Conservation (phyloP, 92 coral and sea anemone species). For the Porites cylindrica region DNA sequence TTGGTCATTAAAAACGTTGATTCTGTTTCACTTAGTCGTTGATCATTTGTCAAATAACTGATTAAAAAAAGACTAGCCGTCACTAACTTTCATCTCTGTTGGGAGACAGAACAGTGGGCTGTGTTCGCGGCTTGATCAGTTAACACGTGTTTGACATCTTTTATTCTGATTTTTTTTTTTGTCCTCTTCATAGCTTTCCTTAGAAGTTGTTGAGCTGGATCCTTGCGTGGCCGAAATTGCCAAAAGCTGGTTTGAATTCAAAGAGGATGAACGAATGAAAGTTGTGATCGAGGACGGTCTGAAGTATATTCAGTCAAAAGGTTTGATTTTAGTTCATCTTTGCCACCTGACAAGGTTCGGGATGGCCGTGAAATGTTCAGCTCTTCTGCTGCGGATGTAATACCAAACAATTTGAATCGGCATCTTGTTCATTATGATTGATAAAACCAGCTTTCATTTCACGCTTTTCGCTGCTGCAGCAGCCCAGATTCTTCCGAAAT, state of each 20-base stretch:
- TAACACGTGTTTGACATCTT: not conserved
- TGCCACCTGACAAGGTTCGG: not conserved
- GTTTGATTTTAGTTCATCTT: constrained; percentile 35
- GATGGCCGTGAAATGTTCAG: not conserved
- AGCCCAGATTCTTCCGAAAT: no score
- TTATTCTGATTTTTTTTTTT: not conserved
- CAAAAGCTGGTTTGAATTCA: constrained; percentile 85
- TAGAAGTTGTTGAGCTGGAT: constrained; percentile 86
- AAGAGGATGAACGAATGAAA: constrained; percentile 81
- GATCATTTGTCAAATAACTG: not conserved
- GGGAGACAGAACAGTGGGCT: not conserved
- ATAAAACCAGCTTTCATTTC: no score
- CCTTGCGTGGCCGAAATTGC: constrained; percentile 77
- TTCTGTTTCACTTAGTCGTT: not conserved
- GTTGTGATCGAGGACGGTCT: constrained; percentile 81
- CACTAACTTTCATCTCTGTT: not conserved
- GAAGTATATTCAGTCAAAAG: constrained; percentile 71
- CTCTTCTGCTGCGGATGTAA: no score
- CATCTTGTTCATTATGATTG: no score
- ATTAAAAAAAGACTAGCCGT: no score
- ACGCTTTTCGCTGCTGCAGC: no score
- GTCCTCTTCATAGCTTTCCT: constrained; percentile 45
- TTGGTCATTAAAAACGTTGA: no score
- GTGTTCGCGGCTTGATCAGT: not conserved
- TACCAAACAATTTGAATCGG: no score